A percentile compares a stretch with the other conserved stretches of the same genome.
phyloP scores from a whole-genome alignment of 2,113 vertebrate genomes.

The Riparia riparia region DNA sequence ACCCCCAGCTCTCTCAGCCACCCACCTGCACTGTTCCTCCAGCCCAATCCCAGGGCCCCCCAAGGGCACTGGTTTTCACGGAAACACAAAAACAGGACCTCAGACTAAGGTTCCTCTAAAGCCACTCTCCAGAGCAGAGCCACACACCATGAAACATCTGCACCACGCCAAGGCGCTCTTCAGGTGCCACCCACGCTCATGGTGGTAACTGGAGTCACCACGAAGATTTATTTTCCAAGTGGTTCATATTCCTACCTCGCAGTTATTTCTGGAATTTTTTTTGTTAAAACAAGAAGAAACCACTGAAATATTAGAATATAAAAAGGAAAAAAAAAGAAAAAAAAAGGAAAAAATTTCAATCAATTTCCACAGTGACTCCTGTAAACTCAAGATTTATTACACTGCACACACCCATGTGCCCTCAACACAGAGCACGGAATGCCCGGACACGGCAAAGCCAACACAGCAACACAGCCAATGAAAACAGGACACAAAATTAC shows the following conservation, averaged over 20 bases:
- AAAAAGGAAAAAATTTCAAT: not conserved
- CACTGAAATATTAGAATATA: not conserved
- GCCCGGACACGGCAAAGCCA: not conserved
- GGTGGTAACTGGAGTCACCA: accelerated
- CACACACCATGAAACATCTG: not conserved
- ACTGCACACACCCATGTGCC: not conserved
- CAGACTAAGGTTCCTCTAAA: not conserved
- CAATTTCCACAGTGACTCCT: not conserved
- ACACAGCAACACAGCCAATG: not conserved
- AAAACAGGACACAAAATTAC: not conserved
- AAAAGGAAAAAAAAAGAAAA: not conserved
- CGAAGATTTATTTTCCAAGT: not conserved
- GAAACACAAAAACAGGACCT: not conserved
- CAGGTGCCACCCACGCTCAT: accelerated
- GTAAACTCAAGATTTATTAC: not conserved
- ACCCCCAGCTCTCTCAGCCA: not conserved
- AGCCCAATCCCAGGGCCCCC: not conserved
- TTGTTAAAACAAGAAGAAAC: not conserved
- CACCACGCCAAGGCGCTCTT: not conserved
- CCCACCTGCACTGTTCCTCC: not conserved
- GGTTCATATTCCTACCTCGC: not conserved
- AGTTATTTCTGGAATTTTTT: not conserved
- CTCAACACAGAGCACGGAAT: accelerated
- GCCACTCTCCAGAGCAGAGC: not conserved
- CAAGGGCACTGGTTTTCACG: not conserved